Conservation (phyloP, 2,888 invertebrate species). For the Colletes collaris region DNA sequence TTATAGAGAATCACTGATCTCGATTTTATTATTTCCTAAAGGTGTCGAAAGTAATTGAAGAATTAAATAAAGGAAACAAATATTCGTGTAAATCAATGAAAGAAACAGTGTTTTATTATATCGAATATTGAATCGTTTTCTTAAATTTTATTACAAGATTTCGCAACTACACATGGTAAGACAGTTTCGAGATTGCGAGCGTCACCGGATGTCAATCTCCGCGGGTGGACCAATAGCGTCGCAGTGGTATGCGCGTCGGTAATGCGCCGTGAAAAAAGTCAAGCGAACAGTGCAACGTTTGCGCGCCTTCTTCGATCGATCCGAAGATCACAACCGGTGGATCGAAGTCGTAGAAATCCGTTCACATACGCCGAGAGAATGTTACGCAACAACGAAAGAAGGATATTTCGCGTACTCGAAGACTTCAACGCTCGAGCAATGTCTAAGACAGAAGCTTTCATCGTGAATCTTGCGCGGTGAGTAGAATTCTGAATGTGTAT, state of each 20-base stretch:
- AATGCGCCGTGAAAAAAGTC: conserved; percentile 11
- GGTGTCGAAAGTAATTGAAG: not conserved
- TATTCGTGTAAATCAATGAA: no score
- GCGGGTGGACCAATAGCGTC: not conserved
- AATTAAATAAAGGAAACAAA: not conserved
- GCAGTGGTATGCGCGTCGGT: conserved; percentile 30
- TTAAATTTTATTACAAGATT: not conserved
- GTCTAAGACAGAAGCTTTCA: not conserved
- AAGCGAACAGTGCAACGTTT: conserved; percentile 1
- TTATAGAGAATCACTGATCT: not conserved
- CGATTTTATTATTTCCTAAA: no score
- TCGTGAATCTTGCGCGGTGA: not conserved
- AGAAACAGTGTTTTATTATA: no score
- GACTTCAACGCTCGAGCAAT: not conserved
- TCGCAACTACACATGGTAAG: not conserved
- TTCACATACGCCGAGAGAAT: not conserved
- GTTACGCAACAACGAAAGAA: not conserved
- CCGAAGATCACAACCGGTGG: conserved; percentile 3
- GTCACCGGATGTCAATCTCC: conserved; percentile 4
- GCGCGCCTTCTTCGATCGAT: conserved; percentile 22
- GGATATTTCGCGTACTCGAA: not conserved
- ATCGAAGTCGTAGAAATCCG: conserved; percentile 8
- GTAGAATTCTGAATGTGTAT: not conserved
- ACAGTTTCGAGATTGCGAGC: not conserved
- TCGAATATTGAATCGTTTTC: no score